These are phyloP conservation scores for Hydrochoerus hydrochaeris DNA, from an alignment of 2,113 vertebrate species.

Conservation along the genomic window DNA sequence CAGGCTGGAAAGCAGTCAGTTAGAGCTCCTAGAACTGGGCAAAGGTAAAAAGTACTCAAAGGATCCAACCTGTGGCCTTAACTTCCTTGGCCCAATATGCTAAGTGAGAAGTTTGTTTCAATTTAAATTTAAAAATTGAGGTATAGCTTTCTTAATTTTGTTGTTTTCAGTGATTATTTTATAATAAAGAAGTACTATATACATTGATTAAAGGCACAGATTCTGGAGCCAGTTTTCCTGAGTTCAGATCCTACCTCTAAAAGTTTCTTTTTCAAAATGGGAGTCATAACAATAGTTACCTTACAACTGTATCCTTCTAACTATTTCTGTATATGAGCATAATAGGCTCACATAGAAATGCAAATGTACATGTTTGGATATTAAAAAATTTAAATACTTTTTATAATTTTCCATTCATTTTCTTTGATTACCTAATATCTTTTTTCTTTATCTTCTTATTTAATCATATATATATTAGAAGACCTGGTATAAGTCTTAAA, in stretches of 20 bases:
- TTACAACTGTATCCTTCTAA: not conserved
- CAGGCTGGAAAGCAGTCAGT: too few relatives aligned
- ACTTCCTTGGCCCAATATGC: not conserved
- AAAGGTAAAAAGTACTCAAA: not conserved
- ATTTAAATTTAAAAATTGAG: slow-evolving; percentile 3
- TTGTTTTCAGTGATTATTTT: slow-evolving; percentile 5
- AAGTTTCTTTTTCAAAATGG: not conserved
- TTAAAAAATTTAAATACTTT: slow-evolving; percentile 15
- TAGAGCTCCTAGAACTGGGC: too few relatives aligned
- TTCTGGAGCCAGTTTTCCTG: not conserved
- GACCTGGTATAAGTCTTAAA: not conserved
- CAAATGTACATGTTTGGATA: not conserved
- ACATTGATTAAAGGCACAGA: not conserved
- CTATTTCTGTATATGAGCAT: not conserved
- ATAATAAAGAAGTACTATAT: not conserved
- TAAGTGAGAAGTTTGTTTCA: not conserved
- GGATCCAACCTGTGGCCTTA: not conserved
- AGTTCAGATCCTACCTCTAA: not conserved
- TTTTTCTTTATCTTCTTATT: not conserved
- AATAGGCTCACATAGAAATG: not conserved
- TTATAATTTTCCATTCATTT: slow-evolving; percentile 7
- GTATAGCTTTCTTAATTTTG: not conserved
- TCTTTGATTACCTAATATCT: not conserved
- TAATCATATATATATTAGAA: not conserved
- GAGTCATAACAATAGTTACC: not conserved